phyloP scores from a whole-genome alignment of 2,888 invertebrate species.

The Lingula anatina region DNA sequence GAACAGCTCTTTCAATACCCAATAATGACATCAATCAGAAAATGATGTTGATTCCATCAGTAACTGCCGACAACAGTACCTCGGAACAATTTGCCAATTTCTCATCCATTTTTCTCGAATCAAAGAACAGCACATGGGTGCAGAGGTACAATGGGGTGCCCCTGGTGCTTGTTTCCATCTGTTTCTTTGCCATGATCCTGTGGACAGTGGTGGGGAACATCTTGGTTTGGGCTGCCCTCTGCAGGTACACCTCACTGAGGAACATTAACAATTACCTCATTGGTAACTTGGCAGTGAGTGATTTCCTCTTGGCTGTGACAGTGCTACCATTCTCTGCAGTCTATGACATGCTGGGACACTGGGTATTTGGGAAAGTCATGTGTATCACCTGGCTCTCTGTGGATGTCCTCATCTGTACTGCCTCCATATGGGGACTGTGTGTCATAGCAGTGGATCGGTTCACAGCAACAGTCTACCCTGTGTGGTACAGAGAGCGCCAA shows the following conservation, averaged over 20 bases:
- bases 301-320: slow-evolving; percentile 47
- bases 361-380: slow-evolving; percentile 46
- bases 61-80: no score
- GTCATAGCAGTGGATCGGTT: slow-evolving; percentile 51
- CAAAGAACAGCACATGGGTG: no score
- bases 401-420: slow-evolving; percentile 52
- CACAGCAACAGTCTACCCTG: slow-evolving; percentile 51
- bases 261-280: slow-evolving; percentile 52
- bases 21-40: no score
- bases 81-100: no score
- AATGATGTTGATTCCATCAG: no score
- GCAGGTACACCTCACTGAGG: slow-evolving; percentile 36
- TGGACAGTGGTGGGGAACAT: slow-evolving; percentile 48
- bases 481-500: slow-evolving; percentile 49
- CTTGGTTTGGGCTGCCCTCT: slow-evolving; percentile 44
- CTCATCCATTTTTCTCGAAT: no score
- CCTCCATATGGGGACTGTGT: slow-evolving; percentile 52
- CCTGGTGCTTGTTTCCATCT: slow-evolving; percentile 33
- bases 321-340: slow-evolving; percentile 48
- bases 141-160: no score
- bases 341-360: slow-evolving; percentile 46
- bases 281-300: slow-evolving; percentile 51
- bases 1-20: no score
- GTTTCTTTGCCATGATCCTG: no score
- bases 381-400: slow-evolving; percentile 46